phyloP scores from a whole-genome alignment of 1,140 invertebrate genomes.

The Pachyrhynchus sulphureomaculatus region DNA sequence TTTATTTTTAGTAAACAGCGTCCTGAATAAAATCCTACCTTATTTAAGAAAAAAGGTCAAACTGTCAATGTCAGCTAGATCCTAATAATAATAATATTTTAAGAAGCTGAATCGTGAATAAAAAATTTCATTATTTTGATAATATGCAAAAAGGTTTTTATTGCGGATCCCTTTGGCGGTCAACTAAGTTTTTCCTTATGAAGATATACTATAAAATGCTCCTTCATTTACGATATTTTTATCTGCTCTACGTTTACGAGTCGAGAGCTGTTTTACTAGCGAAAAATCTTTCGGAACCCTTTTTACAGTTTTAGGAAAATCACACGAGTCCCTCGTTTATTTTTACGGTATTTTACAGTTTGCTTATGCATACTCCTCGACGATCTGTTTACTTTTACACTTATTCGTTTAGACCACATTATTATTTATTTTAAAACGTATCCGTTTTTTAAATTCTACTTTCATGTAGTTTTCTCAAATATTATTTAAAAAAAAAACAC shows the following conservation, averaged over 20 bases:
- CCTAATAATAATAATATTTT: no score
- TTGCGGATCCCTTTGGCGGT: no score
- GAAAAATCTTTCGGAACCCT: neutral
- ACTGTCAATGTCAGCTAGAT: no score
- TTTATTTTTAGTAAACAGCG: no score
- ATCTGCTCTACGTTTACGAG: neutral
- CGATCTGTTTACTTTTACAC: neutral
- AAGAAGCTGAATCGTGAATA: no score
- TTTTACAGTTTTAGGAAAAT: neutral
- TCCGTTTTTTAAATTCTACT: neutral
- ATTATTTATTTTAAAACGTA: neutral
- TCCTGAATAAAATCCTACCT: no score
- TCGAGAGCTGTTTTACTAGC: neutral
- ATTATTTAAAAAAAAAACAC: neutral
- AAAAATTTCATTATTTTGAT: no score
- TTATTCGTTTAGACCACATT: neutral
- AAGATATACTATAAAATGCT: neutral
- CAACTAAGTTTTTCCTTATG: neutral
- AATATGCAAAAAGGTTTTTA: no score
- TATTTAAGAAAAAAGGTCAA: no score
- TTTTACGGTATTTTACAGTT: neutral
- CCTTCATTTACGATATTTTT: constrained; percentile 1
- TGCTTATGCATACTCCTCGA: neutral
- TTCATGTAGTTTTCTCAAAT: neutral
- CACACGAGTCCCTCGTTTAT: neutral